phyloP scores from a whole-genome alignment of 2,888 invertebrate genomes.

The Erynnis tages region DNA sequence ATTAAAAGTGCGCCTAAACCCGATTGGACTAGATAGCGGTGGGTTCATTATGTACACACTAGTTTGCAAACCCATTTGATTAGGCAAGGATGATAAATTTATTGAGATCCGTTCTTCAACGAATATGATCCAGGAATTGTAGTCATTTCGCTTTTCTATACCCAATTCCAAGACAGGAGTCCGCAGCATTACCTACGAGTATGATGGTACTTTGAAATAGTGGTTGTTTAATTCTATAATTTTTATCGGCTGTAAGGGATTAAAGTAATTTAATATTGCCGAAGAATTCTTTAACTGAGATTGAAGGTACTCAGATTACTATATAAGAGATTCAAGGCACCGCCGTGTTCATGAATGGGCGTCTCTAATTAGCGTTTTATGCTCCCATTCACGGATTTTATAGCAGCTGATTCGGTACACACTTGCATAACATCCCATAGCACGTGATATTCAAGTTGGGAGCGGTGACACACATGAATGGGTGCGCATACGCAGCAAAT shows the following conservation, averaged over 20 bases:
- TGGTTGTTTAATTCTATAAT: too few species aligned
- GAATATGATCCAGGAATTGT: background rate
- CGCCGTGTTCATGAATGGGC: background rate
- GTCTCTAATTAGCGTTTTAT: background rate
- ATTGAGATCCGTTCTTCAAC: background rate
- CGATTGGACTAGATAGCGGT: conserved; percentile 2
- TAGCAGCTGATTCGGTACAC: conserved; percentile 1
- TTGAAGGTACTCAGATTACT: too few species aligned
- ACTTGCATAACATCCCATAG: conserved; percentile 4
- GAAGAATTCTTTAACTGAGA: too few species aligned
- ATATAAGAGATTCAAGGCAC: too few species aligned
- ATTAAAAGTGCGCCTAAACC: conserved; percentile 17
- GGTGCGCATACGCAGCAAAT: conserved; percentile 64
- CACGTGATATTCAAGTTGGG: conserved; percentile 39
- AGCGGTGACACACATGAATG: conserved; percentile 64
- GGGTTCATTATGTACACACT: conserved; percentile 1
- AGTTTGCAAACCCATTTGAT: conserved; percentile 6
- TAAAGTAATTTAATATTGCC: too few species aligned
- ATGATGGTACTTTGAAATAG: too few species aligned
- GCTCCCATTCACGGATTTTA: background rate
- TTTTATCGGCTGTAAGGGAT: too few species aligned
- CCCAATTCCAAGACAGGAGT: too few species aligned
- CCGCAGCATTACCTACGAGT: too few species aligned
- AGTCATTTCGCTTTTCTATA: too few species aligned
- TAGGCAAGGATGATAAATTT: conserved; percentile 1